Conservation (phyloP, 2,888 invertebrate genomes). For the Watsonalla binaria region DNA sequence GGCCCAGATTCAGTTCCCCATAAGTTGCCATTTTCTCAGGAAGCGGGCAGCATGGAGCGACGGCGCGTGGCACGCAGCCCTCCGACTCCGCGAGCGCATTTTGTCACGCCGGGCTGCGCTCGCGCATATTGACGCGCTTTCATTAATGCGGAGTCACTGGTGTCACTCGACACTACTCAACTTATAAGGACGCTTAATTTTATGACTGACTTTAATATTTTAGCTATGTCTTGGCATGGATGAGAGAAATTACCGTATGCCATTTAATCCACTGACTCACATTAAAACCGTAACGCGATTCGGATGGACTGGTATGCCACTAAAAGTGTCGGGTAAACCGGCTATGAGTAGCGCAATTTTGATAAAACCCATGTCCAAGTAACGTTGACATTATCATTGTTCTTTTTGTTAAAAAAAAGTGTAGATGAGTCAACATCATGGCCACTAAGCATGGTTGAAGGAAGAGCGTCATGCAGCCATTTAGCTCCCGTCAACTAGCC, state of each 20-base stretch:
- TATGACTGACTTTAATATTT: constrained; percentile 41
- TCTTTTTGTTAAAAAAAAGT: constrained; percentile 42
- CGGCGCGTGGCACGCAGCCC: constrained; percentile 36
- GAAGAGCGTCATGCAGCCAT: constrained; percentile 62
- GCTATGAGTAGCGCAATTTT: constrained; percentile 23
- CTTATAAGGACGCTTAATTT: constrained; percentile 48
- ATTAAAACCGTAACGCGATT: constrained; percentile 18
- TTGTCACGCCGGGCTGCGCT: constrained; percentile 67
- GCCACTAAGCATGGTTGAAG: constrained; percentile 44
- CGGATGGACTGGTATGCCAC: constrained; percentile 6
- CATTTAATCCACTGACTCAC: constrained; percentile 26
- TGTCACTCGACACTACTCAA: constrained; percentile 45
- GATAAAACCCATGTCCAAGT: constrained; percentile 31
- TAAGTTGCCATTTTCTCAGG: constrained; percentile 77
- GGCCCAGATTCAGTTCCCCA: constrained; percentile 73
- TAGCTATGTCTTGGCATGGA: constrained; percentile 37
- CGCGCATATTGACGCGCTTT: constrained; percentile 67
- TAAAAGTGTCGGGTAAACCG: constrained; percentile 17
- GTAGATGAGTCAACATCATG: constrained; percentile 43
- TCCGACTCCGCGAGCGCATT: constrained; percentile 51
- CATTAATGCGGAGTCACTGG: constrained; percentile 66
- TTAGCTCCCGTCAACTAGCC: constrained; percentile 69
- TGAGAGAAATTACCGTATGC: constrained; percentile 31
- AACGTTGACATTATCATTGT: constrained; percentile 44
- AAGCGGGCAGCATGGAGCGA: constrained; percentile 41